Evolutionary conservation across 1,140 invertebrate species (phyloP).

Genomic region (Magallana angulata): DNA sequence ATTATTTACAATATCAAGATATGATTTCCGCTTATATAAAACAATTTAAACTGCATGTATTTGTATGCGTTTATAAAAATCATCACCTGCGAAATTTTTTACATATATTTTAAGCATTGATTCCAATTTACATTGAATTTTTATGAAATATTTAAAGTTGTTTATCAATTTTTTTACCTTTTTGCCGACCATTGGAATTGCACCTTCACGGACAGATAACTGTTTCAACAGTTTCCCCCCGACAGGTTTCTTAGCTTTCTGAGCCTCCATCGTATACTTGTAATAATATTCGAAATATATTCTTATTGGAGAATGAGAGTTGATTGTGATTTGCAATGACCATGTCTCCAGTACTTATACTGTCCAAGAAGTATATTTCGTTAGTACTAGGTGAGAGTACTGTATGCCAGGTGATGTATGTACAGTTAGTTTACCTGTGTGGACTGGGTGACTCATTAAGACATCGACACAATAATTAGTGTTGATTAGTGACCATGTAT

Average conservation of each 20-base stretch:
- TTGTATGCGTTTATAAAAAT: too few relatives aligned
- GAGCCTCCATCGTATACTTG: not conserved
- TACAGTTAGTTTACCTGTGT: not conserved
- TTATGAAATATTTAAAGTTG: too few relatives aligned
- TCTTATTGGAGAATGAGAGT: not conserved
- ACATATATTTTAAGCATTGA: too few relatives aligned
- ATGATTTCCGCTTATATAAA: too few relatives aligned
- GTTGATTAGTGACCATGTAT: not conserved
- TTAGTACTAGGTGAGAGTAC: not conserved
- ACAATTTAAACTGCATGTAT: too few relatives aligned
- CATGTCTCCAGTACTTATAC: not conserved
- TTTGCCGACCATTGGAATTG: not conserved
- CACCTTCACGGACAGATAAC: not conserved
- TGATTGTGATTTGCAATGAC: not conserved
- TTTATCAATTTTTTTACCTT: not conserved
- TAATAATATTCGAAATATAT: not conserved
- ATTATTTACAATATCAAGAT: too few relatives aligned
- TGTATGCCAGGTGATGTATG: not conserved
- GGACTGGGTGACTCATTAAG: not conserved
- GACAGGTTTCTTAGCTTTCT: not conserved
- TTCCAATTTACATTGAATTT: too few relatives aligned
- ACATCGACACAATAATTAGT: slow-evolving; percentile 2
- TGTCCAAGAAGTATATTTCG: not conserved
- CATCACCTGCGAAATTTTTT: too few relatives aligned
- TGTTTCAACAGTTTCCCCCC: slow-evolving; percentile 9